phyloP scores from a whole-genome alignment of 2,888 invertebrate species.

The Drosophila atripex region DNA sequence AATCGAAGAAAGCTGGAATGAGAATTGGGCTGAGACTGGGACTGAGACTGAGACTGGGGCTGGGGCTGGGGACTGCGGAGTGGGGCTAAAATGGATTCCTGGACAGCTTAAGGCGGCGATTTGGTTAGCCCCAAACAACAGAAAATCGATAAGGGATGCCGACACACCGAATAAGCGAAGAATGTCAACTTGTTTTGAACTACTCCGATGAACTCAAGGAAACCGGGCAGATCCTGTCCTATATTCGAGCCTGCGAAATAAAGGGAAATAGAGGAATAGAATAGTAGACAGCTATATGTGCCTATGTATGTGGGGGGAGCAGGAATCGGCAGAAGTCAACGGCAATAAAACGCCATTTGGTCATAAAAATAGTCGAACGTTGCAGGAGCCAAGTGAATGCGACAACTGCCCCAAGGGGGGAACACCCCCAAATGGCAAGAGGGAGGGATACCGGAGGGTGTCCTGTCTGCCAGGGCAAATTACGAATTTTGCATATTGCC shows the following conservation, averaged over 20 bases:
- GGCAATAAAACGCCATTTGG: constrained; percentile 81
- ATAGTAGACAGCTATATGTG: constrained; percentile 23
- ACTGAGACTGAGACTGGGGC: constrained; percentile 17
- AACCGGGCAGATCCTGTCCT: constrained; percentile 29
- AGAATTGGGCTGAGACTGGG: not conserved
- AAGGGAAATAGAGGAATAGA: constrained; percentile 19
- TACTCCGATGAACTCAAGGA: constrained; percentile 21
- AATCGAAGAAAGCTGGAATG: constrained; percentile 21
- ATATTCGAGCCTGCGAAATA: constrained; percentile 24
- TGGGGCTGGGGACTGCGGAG: constrained; percentile 19
- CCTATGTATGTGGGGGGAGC: constrained; percentile 10
- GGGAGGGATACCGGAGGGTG: not conserved
- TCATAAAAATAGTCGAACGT: constrained; percentile 78
- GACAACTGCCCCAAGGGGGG: constrained; percentile 38
- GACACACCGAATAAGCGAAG: constrained; percentile 31
- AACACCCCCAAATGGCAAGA: not conserved
- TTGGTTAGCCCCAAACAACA: constrained; percentile 57
- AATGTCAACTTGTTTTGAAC: constrained; percentile 76
- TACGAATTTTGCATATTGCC: constrained; percentile 78
- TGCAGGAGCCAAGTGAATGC: constrained; percentile 49
- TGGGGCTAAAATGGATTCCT: constrained; percentile 54
- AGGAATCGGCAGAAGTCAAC: constrained; percentile 41
- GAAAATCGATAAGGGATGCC: constrained; percentile 68
- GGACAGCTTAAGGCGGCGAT: constrained; percentile 68
- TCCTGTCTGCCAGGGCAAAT: constrained; percentile 71